Conservation (phyloP, 2,797 vertebrate species). For the Pteronotus mesoamericanus region DNA sequence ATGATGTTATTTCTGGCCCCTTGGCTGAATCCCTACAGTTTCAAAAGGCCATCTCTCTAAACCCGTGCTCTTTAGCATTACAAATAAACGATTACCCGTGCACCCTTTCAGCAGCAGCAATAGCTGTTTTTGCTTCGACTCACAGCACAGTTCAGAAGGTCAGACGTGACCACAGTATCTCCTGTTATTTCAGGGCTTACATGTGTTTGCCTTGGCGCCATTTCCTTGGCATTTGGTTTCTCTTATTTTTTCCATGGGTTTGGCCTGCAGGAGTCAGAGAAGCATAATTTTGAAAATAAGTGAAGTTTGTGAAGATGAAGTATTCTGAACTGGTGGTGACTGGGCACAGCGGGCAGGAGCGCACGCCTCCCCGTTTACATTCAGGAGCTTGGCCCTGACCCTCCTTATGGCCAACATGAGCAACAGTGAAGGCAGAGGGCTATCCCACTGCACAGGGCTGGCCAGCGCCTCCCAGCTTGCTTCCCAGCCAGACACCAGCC, state of each 20-base stretch:
- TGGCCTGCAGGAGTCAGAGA: slow-evolving; percentile 77
- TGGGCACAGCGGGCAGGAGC: slow-evolving; percentile 33
- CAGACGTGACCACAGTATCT: slow-evolving; percentile 78
- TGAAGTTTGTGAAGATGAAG: slow-evolving; percentile 72
- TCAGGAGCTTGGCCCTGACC: slow-evolving; percentile 37
- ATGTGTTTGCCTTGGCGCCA: slow-evolving; percentile 80
- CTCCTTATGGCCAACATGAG: neutral
- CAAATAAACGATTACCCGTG: slow-evolving; percentile 59
- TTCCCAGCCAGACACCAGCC: neutral
- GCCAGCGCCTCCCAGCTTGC: neutral
- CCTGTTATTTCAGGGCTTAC: slow-evolving; percentile 81
- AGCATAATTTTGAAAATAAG: slow-evolving; percentile 74
- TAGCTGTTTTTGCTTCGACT: slow-evolving; percentile 73
- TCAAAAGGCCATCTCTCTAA: slow-evolving; percentile 58
- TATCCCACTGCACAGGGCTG: neutral
- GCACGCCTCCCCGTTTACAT: neutral
- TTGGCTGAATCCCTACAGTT: slow-evolving; percentile 40
- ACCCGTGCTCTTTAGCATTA: slow-evolving; percentile 47
- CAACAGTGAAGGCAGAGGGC: neutral
- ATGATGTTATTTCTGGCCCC: slow-evolving; percentile 69
- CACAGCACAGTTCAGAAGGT: slow-evolving; percentile 78
- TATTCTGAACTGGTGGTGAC: slow-evolving; percentile 46
- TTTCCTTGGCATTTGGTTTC: slow-evolving; percentile 78
- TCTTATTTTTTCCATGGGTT: slow-evolving; percentile 80
- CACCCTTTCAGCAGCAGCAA: slow-evolving; percentile 55